Conservation (phyloP, 2,797 vertebrate genomes). For the Todus mexicanus region DNA sequence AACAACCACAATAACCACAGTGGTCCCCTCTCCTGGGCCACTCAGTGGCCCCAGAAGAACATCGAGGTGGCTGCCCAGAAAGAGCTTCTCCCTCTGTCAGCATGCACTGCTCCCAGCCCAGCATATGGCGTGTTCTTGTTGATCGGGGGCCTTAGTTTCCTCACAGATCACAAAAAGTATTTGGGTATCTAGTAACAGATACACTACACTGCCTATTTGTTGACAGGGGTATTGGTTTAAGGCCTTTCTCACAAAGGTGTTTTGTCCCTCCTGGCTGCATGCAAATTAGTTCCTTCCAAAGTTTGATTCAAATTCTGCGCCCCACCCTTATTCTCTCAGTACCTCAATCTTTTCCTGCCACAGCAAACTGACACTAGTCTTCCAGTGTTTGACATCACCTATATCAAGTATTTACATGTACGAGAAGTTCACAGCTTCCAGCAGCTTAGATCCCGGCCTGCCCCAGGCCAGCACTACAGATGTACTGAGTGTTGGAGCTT, state of each 20-base stretch:
- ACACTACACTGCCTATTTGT: not conserved
- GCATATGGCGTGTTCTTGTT: not conserved
- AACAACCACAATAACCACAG: not conserved
- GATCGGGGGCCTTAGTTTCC: not conserved
- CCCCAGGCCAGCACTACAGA: not conserved
- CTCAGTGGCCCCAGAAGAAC: not conserved
- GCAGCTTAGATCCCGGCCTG: not conserved
- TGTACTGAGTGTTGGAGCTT: not conserved
- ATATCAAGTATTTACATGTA: not conserved
- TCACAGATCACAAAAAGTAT: not conserved
- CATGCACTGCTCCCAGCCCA: not conserved
- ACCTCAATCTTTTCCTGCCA: not conserved
- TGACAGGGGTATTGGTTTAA: not conserved
- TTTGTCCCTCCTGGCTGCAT: not conserved
- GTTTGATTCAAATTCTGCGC: not conserved
- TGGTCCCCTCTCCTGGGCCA: no score
- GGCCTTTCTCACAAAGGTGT: not conserved
- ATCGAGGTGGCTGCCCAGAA: not conserved
- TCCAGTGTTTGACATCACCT: not conserved
- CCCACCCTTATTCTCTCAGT: not conserved
- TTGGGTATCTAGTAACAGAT: not conserved
- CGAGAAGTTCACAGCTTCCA: not conserved
- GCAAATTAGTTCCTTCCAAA: not conserved
- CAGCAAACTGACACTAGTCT: not conserved
- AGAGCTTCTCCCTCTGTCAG: not conserved